Conservation (phyloP, 2,888 invertebrate genomes). For the Oscheius sp. region DNA sequence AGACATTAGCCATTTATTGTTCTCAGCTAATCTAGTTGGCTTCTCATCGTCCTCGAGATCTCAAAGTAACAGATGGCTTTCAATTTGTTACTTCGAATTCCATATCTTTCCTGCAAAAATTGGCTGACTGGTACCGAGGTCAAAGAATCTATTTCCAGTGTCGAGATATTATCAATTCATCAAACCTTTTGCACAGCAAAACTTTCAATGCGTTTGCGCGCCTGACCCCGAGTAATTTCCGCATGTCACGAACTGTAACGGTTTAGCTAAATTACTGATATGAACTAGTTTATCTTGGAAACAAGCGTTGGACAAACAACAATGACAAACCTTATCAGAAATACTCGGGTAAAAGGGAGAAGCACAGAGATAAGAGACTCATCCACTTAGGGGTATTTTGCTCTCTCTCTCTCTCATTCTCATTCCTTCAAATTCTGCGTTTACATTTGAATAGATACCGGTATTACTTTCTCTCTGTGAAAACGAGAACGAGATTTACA, state of each 20-base stretch:
- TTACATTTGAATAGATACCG: not conserved
- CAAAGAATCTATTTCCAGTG: too few relatives aligned
- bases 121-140: too few relatives aligned
- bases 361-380: not conserved
- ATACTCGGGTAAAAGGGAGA: conserved; percentile 5
- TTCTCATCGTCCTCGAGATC: not conserved
- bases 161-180: too few relatives aligned
- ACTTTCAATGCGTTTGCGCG: not conserved
- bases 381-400: too few relatives aligned
- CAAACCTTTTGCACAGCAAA: too few relatives aligned
- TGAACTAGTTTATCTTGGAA: conserved; percentile 10
- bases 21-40: conserved; percentile 3
- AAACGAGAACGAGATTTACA: conserved; percentile 16
- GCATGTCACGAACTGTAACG: conserved; percentile 30
- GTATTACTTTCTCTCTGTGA: too few relatives aligned
- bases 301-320: conserved; percentile 15
- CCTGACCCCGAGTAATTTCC: conserved; percentile 3
- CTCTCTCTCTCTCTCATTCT: not conserved
- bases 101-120: not conserved
- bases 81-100: not conserved
- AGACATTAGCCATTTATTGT: conserved; percentile 27
- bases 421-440: not conserved
- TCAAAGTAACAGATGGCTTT: conserved; percentile 17
- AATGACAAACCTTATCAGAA: not conserved
- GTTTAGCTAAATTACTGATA: conserved; percentile 14